A percentile compares a stretch with the other conserved stretches of the same genome.
These are phyloP conservation scores for Botia almorhae DNA, from an alignment of 2,797 vertebrate genomes.

Conservation along the genomic window DNA sequence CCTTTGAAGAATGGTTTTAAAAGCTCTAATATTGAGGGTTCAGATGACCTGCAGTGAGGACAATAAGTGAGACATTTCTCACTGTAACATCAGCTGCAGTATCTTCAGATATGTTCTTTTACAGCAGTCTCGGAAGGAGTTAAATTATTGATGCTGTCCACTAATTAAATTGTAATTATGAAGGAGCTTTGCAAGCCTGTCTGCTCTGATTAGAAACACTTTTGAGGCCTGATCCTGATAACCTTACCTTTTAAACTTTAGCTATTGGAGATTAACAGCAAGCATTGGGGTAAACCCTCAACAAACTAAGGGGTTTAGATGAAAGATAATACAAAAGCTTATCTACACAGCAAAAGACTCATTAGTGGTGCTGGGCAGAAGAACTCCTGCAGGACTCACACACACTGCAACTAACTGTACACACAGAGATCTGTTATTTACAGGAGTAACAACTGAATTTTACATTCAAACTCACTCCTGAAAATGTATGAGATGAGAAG, in stretches of 20 bases:
- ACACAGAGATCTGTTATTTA: no score
- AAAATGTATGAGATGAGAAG: neutral
- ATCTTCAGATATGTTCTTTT: constrained; percentile 56
- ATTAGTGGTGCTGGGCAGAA: neutral
- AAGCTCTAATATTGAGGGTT: constrained; percentile 66
- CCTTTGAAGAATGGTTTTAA: constrained; percentile 40
- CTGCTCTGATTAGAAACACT: constrained; percentile 78
- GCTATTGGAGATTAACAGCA: constrained; percentile 70
- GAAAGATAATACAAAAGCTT: constrained; percentile 58
- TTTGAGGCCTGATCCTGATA: constrained; percentile 68
- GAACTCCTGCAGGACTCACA: no score
- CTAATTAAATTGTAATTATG: constrained; percentile 82
- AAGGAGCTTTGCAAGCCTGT: constrained; percentile 68
- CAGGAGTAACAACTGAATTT: no score
- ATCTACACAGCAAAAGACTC: constrained; percentile 54
- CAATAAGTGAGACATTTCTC: constrained; percentile 34
- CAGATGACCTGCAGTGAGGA: constrained; percentile 65
- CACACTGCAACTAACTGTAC: no score
- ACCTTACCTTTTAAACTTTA: constrained; percentile 77
- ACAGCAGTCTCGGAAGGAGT: constrained; percentile 64
- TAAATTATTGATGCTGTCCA: constrained; percentile 79
- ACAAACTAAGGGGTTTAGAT: constrained; percentile 48
- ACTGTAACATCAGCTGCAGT: constrained; percentile 30
- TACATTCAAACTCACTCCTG: no score
- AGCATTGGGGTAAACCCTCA: constrained; percentile 65